phyloP scores from a whole-genome alignment of 2,888 invertebrate genomes.

The Nymphalis urticae region DNA sequence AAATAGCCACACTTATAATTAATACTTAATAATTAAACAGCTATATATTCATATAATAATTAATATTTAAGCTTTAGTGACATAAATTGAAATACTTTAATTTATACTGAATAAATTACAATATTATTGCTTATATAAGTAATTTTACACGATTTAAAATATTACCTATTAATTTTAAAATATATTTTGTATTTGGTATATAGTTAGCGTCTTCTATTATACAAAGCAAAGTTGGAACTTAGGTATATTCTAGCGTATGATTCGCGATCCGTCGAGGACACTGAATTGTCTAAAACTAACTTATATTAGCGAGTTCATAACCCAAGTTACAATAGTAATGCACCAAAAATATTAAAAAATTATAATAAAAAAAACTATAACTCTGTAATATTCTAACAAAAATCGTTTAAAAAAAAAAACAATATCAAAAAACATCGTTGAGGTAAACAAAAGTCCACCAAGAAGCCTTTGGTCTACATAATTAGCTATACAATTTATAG shows the following conservation, averaged over 20 bases:
- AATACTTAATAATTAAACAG: conserved; percentile 16
- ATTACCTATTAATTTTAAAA: conserved; percentile 21
- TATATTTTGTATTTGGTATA: conserved; percentile 63
- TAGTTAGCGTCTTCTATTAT: conserved; percentile 63
- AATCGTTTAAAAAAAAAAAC: conserved; percentile 37
- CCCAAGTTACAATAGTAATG: conserved; percentile 50
- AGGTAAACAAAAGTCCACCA: conserved; percentile 62
- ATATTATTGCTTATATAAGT: conserved; percentile 42
- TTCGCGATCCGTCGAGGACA: conserved; percentile 66
- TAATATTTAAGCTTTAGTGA: conserved; percentile 22
- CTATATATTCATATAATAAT: conserved; percentile 16
- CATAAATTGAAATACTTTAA: conserved; percentile 21
- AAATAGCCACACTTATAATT: conserved; percentile 27
- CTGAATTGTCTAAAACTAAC: conserved; percentile 52
- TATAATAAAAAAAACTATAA: conserved; percentile 49
- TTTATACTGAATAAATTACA: conserved; percentile 36
- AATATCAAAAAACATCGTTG: conserved; percentile 43
- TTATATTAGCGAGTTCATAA: conserved; percentile 62
- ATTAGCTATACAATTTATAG: conserved; percentile 41
- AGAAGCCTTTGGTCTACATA: conserved; percentile 50
- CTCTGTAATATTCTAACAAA: conserved; percentile 44
- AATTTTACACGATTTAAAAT: conserved; percentile 29
- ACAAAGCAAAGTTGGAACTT: conserved; percentile 77
- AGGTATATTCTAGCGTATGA: conserved; percentile 82
- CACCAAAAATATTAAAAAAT: conserved; percentile 48